phyloP scores from a whole-genome alignment of 2,797 vertebrate species.

The Sebastes iracundus region DNA sequence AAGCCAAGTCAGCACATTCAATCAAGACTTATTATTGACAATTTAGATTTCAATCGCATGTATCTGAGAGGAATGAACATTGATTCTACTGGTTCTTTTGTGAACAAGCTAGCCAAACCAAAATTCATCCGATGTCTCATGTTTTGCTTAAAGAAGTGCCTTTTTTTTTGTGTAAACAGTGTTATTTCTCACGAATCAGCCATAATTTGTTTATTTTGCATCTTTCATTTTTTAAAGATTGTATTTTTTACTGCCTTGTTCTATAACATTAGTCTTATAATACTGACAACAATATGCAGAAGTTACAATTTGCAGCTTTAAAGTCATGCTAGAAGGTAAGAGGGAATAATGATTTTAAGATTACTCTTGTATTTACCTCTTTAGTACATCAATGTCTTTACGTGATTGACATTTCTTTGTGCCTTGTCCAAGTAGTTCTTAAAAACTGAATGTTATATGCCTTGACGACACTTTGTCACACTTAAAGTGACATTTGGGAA shows the following conservation, averaged over 20 bases:
- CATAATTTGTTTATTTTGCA: slow-evolving; percentile 61
- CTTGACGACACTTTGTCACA: slow-evolving; percentile 67
- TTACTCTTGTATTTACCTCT: slow-evolving; percentile 21
- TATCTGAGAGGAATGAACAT: slow-evolving; percentile 15
- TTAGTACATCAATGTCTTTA: slow-evolving; percentile 16
- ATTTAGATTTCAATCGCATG: slow-evolving; percentile 14
- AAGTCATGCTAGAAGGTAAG: slow-evolving; percentile 11
- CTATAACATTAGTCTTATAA: slow-evolving; percentile 67
- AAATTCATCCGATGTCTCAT: slow-evolving; percentile 53
- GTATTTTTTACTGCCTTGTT: slow-evolving; percentile 68
- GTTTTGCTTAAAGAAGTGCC: slow-evolving; percentile 76
- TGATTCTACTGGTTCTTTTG: slow-evolving; percentile 22
- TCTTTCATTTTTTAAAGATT: slow-evolving; percentile 63
- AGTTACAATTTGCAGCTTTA: slow-evolving; percentile 44
- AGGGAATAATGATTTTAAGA: not conserved
- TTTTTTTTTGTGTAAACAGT: slow-evolving; percentile 78
- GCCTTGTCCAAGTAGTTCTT: slow-evolving; percentile 29
- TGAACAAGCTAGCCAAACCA: slow-evolving; percentile 71
- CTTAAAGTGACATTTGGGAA: slow-evolving; percentile 49
- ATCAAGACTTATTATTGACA: slow-evolving; percentile 24
- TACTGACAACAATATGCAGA: slow-evolving; percentile 69
- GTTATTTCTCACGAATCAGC: slow-evolving; percentile 76
- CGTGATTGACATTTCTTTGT: slow-evolving; percentile 2
- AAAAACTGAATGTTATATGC: slow-evolving; percentile 39
- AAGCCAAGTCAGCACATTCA: slow-evolving; percentile 33